Percentiles rank a stretch among this genome's conserved stretches.
phyloP scores from a whole-genome alignment of 2,888 invertebrate species.

The Craniophora ligustri region DNA sequence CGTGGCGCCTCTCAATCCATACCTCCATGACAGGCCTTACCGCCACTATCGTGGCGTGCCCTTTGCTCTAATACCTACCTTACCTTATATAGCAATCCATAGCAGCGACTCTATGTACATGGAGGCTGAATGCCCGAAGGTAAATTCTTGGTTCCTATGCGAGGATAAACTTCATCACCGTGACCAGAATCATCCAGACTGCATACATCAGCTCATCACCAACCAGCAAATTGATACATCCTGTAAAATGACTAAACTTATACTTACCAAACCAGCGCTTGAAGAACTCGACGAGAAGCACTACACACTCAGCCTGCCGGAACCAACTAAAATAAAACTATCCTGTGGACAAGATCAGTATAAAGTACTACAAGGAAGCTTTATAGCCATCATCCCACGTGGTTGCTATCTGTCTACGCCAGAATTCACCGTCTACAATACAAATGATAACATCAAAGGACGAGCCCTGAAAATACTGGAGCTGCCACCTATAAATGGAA shows the following conservation, averaged over 20 bases:
- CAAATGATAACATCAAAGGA: conserved; percentile 1
- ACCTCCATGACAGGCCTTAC: no score
- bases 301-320: conserved; percentile 2
- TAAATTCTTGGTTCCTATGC: no score
- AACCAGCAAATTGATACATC: background rate
- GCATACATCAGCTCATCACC: conserved; percentile 8
- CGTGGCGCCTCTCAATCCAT: no score
- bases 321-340: conserved; percentile 5
- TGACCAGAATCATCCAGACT: conserved; percentile 1
- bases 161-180: background rate
- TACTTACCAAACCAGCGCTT: background rate
- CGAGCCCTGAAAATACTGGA: conserved; percentile 5
- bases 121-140: no score
- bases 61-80: no score
- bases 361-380: conserved; percentile 9
- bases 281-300: conserved; percentile 19
- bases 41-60: no score
- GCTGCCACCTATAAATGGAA: background rate
- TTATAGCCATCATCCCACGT: conserved; percentile 1
- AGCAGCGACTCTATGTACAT: no score
- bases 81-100: no score
- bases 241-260: background rate
- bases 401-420: background rate
- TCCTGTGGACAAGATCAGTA: no score
- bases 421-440: conserved; percentile 6